Base-by-base conservation (phyloP, 2,888 invertebrate species). In the Leucophenga montana region DNA sequence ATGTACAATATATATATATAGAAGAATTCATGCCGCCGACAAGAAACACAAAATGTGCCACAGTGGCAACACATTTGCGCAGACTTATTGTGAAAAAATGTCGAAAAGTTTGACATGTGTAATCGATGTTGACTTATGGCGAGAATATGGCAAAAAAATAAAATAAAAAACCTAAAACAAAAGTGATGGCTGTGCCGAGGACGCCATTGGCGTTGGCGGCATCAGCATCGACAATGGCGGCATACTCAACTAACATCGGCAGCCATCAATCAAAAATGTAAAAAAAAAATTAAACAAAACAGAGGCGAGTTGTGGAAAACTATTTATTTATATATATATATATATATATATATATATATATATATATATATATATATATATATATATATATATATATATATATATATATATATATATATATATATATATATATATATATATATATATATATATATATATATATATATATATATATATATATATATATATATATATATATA, bases 21-120 rank as follows among this genome's bases (percentile, higher is more conserved):
- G 3, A 18, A 57, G 56, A 27, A 31, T 39, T 39, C 39, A 39
- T 39, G 39, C 39, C 39, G 27, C 27, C 27, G 39, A 39, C 39
- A 39, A 39, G 1, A 57, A 31, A 22, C 20, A 57, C 22, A 61
- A 61, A 39, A 61, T 20, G 44, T 61, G 61, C 61, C 61, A 61
- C 61, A 61, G 39, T 61, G 61, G 61, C 61, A 61, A 33, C 61
- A 61, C 44, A 61, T 18, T 61, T 22, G 44, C 61, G 44, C 39
- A 44, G 61, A 11, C 11, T 39, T 39, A 39, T 39, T 39, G 39
- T 39, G 39, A 48, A 20, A 48, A 64, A 39, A 62, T 11, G 8
- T 22, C 62, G 13, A 64, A 64, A 64, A 67, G 57, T 8, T 67
- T 67, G 67, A 67, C 67, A 67, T 67, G 46, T 56, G 57, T 67